Conservation (phyloP, 2,888 invertebrate genomes). For the Oxycera nigricornis region DNA sequence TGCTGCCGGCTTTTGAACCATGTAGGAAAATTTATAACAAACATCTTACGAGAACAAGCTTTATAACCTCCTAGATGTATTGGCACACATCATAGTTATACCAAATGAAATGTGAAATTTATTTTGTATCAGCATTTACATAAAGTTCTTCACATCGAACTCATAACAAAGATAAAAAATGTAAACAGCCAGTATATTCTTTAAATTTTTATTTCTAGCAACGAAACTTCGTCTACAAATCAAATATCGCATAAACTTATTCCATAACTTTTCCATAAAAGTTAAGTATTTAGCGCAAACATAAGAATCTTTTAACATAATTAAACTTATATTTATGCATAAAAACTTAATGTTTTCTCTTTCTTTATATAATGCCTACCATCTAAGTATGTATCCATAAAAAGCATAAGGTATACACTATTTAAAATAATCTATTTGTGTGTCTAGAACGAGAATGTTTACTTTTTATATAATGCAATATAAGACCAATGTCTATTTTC, state of each 20-base stretch:
- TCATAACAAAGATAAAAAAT: too few species aligned
- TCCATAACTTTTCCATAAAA: constrained; percentile 11
- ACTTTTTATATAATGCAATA: constrained; percentile 11
- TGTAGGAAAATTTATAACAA: too few species aligned
- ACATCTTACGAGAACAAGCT: too few species aligned
- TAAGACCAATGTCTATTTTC: neutral
- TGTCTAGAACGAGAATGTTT: neutral
- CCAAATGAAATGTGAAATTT: too few species aligned
- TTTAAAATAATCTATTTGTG: too few species aligned
- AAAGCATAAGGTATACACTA: constrained; percentile 24
- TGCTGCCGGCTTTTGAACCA: too few species aligned
- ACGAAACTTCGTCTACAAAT: constrained; percentile 37
- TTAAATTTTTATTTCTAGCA: constrained; percentile 30
- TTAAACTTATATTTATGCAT: constrained; percentile 30
- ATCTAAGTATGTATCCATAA: constrained; percentile 9
- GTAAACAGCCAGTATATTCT: neutral
- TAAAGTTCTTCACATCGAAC: too few species aligned
- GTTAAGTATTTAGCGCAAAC: neutral
- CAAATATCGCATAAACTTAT: constrained; percentile 36
- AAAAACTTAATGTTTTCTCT: constrained; percentile 27
- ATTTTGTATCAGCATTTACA: too few species aligned
- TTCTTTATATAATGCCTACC: constrained; percentile 14
- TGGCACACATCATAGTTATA: too few species aligned
- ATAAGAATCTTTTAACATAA: constrained; percentile 29
- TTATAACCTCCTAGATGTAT: too few species aligned